phyloP scores from a whole-genome alignment of 2,113 vertebrate species.

The Muntiacus reevesi region DNA sequence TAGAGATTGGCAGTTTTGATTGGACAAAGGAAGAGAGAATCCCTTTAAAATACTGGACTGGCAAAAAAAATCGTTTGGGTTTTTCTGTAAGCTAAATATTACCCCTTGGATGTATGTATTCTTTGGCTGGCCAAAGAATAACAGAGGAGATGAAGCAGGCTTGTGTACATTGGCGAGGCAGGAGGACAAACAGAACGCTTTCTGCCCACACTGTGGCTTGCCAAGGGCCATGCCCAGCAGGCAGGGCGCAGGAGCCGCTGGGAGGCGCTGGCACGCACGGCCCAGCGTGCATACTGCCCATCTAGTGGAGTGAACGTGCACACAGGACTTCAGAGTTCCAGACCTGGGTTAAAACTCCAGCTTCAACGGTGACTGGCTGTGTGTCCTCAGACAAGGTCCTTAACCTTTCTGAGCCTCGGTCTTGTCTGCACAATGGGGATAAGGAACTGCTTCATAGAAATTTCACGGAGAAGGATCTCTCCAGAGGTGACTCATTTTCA shows the following conservation, averaged over 20 bases:
- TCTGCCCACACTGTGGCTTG: background rate
- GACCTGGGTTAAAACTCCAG: background rate
- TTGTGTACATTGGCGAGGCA: too few species aligned
- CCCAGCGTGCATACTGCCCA: too few species aligned
- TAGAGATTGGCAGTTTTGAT: background rate
- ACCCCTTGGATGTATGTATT: background rate
- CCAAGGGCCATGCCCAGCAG: background rate
- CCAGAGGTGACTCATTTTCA: background rate
- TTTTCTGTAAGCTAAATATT: background rate
- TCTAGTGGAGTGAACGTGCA: rapidly evolving
- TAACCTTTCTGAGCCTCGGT: background rate
- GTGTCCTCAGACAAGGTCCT: background rate
- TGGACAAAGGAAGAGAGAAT: background rate
- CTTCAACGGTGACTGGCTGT: background rate
- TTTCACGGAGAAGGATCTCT: background rate
- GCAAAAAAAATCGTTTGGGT: background rate
- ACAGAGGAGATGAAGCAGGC: background rate
- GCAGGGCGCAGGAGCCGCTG: background rate
- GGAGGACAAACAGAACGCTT: background rate
- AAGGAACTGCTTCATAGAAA: background rate
- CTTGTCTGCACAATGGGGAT: background rate
- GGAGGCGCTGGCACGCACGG: rapidly evolving
- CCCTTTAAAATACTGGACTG: background rate
- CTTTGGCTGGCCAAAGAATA: too few species aligned
- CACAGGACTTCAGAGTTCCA: background rate